A percentile compares a stretch with the other conserved stretches of the same genome.
phyloP scores from a whole-genome alignment of 2,113 vertebrate genomes.

The Chloropsis hardwickii region DNA sequence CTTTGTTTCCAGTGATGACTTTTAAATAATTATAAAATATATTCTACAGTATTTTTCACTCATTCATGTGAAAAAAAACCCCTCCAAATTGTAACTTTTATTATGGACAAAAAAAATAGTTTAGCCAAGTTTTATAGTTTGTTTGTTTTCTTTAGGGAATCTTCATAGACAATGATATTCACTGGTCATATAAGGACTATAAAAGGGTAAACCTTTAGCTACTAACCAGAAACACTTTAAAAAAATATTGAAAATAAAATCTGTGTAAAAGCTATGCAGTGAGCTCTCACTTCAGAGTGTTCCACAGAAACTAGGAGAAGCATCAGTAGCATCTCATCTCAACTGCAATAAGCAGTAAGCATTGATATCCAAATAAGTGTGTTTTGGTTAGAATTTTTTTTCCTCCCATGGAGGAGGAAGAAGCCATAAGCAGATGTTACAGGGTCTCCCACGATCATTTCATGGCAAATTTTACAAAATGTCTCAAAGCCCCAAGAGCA shows the following conservation, averaged over 20 bases:
- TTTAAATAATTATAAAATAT: neutral
- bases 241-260: neutral
- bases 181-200: neutral
- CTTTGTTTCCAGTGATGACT: neutral
- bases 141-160: neutral
- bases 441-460: constrained; percentile 15
- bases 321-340: neutral
- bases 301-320: neutral
- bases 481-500: neutral
- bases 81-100: neutral
- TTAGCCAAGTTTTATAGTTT: neutral
- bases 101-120: neutral
- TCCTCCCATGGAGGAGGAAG: neutral
- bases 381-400: neutral
- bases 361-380: neutral
- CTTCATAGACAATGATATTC: neutral
- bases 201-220: neutral
- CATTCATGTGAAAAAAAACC: neutral
- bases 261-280: neutral
- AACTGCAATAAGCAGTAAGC: neutral
- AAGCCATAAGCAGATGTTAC: neutral
- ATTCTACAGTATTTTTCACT: neutral
- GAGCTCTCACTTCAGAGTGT: neutral
- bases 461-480: constrained; percentile 33
- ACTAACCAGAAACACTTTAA: neutral